A percentile compares a stretch with the other conserved stretches of the same genome.
Evolutionary conservation across 1,140 invertebrate genomes (phyloP).

Genomic region (Drosophila nigromelanica): DNA sequence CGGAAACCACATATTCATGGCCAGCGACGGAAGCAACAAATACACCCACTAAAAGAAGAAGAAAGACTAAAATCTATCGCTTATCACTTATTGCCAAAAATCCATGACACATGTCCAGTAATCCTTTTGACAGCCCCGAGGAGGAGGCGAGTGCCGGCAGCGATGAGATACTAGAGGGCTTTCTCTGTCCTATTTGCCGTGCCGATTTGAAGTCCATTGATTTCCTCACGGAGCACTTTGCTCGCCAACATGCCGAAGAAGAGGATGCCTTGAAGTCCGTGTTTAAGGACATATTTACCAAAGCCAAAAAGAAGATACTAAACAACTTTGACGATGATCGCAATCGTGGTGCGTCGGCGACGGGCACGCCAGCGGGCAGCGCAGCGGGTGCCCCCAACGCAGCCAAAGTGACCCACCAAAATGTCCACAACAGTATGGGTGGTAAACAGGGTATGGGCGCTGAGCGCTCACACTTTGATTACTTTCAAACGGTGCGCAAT

Average conservation of each 20-base stretch:
- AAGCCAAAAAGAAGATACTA: constrained; percentile 93
- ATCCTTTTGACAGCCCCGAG: constrained; percentile 73
- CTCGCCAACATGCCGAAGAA: constrained; percentile 94
- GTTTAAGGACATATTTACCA: constrained; percentile 94
- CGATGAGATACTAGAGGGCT: constrained; percentile 92
- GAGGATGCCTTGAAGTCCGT: constrained; percentile 93
- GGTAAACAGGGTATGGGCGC: constrained; percentile 88
- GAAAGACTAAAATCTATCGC: neutral
- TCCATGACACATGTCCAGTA: constrained; percentile 57
- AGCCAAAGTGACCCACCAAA: constrained; percentile 37
- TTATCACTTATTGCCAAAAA: constrained; percentile 34
- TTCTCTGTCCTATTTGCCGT: constrained; percentile 96
- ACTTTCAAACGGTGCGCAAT: constrained; percentile 91
- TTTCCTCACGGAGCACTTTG: constrained; percentile 94
- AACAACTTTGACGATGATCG: constrained; percentile 89
- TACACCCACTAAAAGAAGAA: constrained; percentile 56
- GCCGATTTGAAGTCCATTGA: constrained; percentile 92
- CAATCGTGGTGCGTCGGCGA: neutral
- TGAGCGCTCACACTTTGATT: constrained; percentile 88
- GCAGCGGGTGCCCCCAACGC: constrained; percentile 31
- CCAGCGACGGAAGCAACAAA: constrained; percentile 22
- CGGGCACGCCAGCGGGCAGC: neutral
- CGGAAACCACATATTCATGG: neutral
- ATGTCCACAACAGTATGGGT: constrained; percentile 85
- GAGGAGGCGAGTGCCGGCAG: constrained; percentile 71